Base-by-base conservation (phyloP, 2,797 vertebrate genomes). In the Parauchenoglanis ngamensis region DNA sequence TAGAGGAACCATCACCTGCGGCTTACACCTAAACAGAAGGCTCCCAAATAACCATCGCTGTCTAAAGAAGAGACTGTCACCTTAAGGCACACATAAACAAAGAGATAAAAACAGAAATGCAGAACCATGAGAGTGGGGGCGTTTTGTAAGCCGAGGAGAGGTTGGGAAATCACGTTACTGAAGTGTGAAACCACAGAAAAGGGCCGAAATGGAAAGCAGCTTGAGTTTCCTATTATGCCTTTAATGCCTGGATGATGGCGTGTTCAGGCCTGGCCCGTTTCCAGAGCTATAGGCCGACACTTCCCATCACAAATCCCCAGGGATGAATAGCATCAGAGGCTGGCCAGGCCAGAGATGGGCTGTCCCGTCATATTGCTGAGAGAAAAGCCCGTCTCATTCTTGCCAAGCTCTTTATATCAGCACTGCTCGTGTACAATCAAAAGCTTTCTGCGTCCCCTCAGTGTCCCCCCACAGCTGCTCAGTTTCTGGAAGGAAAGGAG, bases 181-280 rank as follows among this genome's bases (percentile, higher is more conserved):
- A 92, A 89, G 93, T 93, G 91, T 94, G 93, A 95, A 97, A 96
- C 92, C 84, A 89, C 94, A 94, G 92, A 94, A 90, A 93, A 93
- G 90, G 75, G 88, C 89, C 91, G 91, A 91, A 94, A 94, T 92
- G 93, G 92, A 92, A 93, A 89, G 93, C 94, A 92, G 93, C 94
- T 96, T 92, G 90, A 90, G 92, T 95, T 94, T 95, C 95, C 94
- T 94, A 93, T 94, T 96, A 92, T 94, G 91, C 61, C 73, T 91
- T 92, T 91, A 91, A 93, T 91, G 91, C 92, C 82, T 15, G 80
- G 82, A 84, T 84, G 86, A 83, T 61, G 82, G 86, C 85, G 84
- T 90, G 84, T 77, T 89, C 54, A 86, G 40, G 15, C 63, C 87
- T 90, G 91, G 87, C 73, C 13, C 2, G 35, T 83, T 49, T 86